Evolutionary conservation across 1,140 invertebrate species (phyloP).

Genomic region (Physella acuta): DNA sequence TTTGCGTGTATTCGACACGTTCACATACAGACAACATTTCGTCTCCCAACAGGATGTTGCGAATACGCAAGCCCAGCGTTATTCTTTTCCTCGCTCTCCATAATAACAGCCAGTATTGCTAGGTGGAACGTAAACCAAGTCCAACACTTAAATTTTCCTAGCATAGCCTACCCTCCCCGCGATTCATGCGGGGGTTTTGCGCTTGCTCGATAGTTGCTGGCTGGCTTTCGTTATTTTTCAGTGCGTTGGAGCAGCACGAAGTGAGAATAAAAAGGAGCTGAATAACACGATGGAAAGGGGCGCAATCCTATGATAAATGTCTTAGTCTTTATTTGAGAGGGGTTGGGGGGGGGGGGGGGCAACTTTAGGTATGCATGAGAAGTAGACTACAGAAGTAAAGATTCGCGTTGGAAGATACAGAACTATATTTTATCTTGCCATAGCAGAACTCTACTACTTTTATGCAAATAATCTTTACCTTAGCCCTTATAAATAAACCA

Average conservation of each 20-base stretch:
- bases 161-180: background rate
- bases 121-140: constrained; percentile 23
- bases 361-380: too few species aligned
- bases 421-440: constrained; percentile 1
- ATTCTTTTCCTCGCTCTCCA: constrained; percentile 5
- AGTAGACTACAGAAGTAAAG: background rate
- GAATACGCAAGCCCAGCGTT: background rate
- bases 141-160: constrained; percentile 6
- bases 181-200: background rate
- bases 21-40: too few species aligned
- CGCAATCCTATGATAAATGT: constrained; percentile 3
- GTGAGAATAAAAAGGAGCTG: background rate
- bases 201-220: constrained; percentile 14
- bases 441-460: constrained; percentile 18
- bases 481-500: constrained; percentile 30
- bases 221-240: constrained; percentile 11
- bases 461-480: constrained; percentile 25
- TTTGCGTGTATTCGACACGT: background rate
- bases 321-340: background rate
- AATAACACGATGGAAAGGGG: constrained; percentile 7
- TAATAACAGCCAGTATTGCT: constrained; percentile 25
- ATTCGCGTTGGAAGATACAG: background rate
- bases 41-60: constrained; percentile 11
- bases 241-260: background rate
- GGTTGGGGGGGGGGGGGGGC: too few species aligned